Base-by-base conservation (phyloP, 2,888 invertebrate species). In the Ceriagrion tenellum region DNA sequence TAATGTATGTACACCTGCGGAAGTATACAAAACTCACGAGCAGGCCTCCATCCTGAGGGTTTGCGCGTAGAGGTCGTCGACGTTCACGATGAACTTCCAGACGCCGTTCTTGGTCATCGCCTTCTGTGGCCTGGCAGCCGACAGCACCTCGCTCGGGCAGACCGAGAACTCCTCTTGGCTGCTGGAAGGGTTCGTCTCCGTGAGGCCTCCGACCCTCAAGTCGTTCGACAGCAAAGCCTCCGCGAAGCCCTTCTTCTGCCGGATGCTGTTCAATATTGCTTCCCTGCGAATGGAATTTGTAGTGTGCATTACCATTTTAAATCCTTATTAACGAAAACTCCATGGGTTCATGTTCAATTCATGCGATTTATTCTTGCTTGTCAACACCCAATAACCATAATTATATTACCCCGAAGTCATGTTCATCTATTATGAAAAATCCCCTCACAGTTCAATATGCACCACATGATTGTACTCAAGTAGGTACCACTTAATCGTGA, bases 21-120 rank as follows among this genome's bases (percentile, higher is more conserved):
- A 20, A 88, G 59, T 63, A 30, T 47, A n/a, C n/a, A 91, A 30
- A 35, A 97, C 98, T 98, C 96, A 98, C 98, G 98, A 97, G 97
- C 99, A 99, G 96, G 98, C 98, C 96, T 99, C 99, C 95, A 99
- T 97, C 18, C 99, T 97, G 95, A 99, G 96, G 0, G 98, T 99
- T 97, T 99, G 99, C 16, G 98, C 98, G 96, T 98, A 98, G 96
- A 98, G 98, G 40, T 96, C 96, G 0, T 98, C 98, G 0, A 98
- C 98, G 96, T 99, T 99, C 90, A 99, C 98, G 96, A 99, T 98
- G 96, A 98, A 98, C 96, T 98, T 98, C 98, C 99, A 99, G 96
- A 98, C 98, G 0, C 98, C 98, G 0, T 98, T 98, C 0, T 98
- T 98, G 0, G 98, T 98, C 95, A 98, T 97, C 0, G 98, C 99